Conservation (phyloP, 2,797 vertebrate species). For the Smutsia temminckii region DNA sequence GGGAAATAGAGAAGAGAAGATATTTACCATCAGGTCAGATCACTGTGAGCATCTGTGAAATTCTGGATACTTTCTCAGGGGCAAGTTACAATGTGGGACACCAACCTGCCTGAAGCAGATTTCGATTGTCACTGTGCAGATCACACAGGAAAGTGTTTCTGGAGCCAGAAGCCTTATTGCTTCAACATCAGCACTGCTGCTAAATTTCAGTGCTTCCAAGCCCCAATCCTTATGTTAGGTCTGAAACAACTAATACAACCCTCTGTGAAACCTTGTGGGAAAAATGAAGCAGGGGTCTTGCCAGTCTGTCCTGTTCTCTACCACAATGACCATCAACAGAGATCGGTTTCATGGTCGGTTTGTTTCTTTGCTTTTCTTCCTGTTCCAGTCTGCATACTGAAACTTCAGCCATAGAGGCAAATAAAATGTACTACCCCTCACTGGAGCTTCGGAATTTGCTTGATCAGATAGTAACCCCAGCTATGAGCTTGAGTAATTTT, state of each 20-base stretch:
- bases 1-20: background rate
- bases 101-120: background rate
- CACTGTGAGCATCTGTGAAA: constrained; percentile 36
- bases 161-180: background rate
- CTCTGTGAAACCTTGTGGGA: background rate
- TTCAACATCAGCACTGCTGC: background rate
- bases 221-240: background rate
- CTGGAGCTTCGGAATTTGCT: background rate
- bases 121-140: background rate
- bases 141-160: background rate
- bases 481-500: background rate
- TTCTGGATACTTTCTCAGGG: constrained; percentile 11
- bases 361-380: background rate
- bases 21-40: constrained; percentile 40
- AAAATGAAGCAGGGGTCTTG: background rate
- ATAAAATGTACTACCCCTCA: background rate
- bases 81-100: constrained; percentile 60
- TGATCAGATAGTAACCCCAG: background rate
- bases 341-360: background rate
- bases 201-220: background rate
- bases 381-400: background rate
- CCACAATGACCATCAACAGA: background rate
- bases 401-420: background rate
- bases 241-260: background rate
- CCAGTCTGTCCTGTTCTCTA: background rate